Conservation (phyloP, 2,113 vertebrate species). For the Craseonycteris thonglongyai region DNA sequence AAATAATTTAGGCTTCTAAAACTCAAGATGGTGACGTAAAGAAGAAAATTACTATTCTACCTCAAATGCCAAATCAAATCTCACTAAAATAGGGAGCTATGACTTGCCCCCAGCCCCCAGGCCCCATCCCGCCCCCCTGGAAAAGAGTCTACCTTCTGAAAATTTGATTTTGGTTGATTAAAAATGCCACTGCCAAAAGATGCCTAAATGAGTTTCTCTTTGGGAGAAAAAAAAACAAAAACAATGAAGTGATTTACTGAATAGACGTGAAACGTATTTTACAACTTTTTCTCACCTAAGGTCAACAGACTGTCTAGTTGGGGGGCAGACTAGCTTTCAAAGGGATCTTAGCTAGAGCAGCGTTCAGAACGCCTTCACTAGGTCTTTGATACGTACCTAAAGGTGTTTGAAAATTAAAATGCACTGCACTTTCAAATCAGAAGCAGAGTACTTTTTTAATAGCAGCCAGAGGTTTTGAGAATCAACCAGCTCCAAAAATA, state of each 20-base stretch:
- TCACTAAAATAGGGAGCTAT: background rate
- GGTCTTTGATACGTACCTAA: background rate
- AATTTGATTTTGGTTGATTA: background rate
- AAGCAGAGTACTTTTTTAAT: background rate
- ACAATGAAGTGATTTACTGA: background rate
- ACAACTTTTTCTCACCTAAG: background rate
- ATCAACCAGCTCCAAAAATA: slow-evolving; percentile 22
- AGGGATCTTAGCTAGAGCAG: background rate
- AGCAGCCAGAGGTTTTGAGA: slow-evolving; percentile 8
- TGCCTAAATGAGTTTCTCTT: slow-evolving; percentile 4
- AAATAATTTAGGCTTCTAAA: slow-evolving; percentile 16
- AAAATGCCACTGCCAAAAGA: background rate
- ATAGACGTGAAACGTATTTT: slow-evolving; percentile 7
- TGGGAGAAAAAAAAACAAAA: background rate
- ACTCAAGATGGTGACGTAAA: background rate
- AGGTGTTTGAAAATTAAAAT: background rate
- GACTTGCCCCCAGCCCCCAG: background rate
- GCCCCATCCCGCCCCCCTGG: background rate
- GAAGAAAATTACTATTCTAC: background rate
- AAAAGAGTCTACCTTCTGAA: background rate
- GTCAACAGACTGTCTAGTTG: background rate
- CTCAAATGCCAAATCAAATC: slow-evolving; percentile 2
- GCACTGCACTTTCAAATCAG: background rate
- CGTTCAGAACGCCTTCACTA: background rate
- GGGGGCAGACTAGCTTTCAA: background rate